Conservation (phyloP, 2,888 invertebrate genomes). For the Rhamnusium bicolor region DNA sequence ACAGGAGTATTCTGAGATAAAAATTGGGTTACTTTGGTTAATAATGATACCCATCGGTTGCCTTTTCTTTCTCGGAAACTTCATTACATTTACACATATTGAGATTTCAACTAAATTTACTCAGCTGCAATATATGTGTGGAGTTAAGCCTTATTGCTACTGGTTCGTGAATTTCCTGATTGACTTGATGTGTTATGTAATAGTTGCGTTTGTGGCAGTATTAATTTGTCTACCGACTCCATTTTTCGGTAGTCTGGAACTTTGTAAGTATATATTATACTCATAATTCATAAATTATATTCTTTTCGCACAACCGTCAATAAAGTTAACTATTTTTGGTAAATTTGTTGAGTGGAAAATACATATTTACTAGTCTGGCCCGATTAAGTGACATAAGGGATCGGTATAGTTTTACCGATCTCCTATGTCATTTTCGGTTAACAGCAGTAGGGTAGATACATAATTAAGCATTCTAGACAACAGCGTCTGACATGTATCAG, state of each 20-base stretch:
- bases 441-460: too few species aligned
- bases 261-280: constrained; percentile 57
- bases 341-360: too few species aligned
- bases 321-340: too few species aligned
- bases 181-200: constrained; percentile 72
- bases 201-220: constrained; percentile 43
- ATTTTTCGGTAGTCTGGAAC: constrained; percentile 55
- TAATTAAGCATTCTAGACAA: too few species aligned
- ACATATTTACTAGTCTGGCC: too few species aligned
- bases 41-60: constrained; percentile 66
- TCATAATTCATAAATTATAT: too few species aligned
- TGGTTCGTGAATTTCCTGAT: constrained; percentile 77
- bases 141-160: constrained; percentile 75
- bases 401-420: too few species aligned
- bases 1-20: constrained; percentile 56
- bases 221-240: constrained; percentile 43
- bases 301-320: too few species aligned
- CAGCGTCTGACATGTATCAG: too few species aligned
- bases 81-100: constrained; percentile 76
- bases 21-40: constrained; percentile 65
- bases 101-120: constrained; percentile 78
- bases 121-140: constrained; percentile 80
- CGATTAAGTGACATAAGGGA: too few species aligned
- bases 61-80: constrained; percentile 72
- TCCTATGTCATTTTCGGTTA: too few species aligned